Conservation (phyloP, 2,113 vertebrate species). For the Hemicordylus capensis region DNA sequence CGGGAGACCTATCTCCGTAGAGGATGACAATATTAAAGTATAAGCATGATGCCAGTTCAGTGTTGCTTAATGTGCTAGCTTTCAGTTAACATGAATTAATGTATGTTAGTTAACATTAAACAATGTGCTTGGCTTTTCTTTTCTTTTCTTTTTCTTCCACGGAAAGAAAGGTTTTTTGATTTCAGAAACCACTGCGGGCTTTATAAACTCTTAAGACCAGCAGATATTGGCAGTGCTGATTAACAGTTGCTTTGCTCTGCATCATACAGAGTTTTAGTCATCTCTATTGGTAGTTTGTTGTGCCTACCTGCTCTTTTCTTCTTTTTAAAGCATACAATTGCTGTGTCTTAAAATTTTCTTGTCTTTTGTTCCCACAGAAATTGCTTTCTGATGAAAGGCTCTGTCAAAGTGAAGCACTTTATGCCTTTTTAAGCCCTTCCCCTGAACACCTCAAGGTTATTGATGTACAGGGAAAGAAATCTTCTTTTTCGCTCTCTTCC, state of each 20-base stretch:
- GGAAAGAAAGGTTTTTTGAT: background rate
- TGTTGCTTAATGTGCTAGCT: background rate
- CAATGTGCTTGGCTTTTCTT: background rate
- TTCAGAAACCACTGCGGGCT: background rate
- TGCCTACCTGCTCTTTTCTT: background rate
- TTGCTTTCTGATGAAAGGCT: constrained; percentile 93
- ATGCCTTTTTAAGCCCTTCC: constrained; percentile 96
- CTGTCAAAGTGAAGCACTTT: constrained; percentile 97
- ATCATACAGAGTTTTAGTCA: background rate
- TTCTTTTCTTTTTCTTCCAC: too few species aligned
- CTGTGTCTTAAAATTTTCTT: constrained; percentile 21
- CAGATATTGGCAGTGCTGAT: background rate
- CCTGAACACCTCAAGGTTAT: constrained; percentile 95
- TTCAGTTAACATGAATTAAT: background rate
- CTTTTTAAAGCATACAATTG: constrained; percentile 25
- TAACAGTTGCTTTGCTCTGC: background rate
- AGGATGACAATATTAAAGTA: background rate
- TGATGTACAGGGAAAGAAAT: constrained; percentile 93
- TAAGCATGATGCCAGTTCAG: background rate
- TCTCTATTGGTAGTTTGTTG: constrained; percentile 14
- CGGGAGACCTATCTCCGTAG: too few species aligned
- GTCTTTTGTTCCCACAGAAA: constrained; percentile 75
- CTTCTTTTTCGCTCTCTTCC: constrained; percentile 91
- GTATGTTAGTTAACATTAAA: too few species aligned
- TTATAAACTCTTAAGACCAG: background rate